Conservation (phyloP, 2,888 invertebrate species). For the Dicyrtoma fusca region DNA sequence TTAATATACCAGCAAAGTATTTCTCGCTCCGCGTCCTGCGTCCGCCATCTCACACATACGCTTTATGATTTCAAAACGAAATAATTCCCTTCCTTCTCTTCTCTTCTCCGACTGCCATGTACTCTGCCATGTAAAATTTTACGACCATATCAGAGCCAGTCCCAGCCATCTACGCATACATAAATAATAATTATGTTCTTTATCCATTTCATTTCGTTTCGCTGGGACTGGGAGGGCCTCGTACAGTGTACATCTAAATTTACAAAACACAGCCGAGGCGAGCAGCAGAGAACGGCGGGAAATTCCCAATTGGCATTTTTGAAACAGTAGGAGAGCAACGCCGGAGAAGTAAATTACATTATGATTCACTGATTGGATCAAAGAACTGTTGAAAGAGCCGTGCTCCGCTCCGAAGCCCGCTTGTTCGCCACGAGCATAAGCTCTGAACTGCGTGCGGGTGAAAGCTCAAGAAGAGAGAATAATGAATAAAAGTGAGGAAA, state of each 20-base stretch:
- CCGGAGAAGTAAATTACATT: conserved; percentile 23
- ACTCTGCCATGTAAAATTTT: no score
- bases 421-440: background rate
- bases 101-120: no score
- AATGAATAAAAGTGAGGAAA: background rate
- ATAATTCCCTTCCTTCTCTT: no score
- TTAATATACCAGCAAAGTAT: no score
- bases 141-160: background rate
- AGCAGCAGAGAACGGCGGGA: background rate
- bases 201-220: conserved; percentile 1
- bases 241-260: no score
- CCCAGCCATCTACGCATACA: background rate
- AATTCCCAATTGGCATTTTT: conserved; percentile 6
- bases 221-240: background rate
- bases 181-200: conserved; percentile 18
- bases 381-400: conserved; percentile 20
- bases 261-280: background rate
- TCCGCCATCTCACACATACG: no score
- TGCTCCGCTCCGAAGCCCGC: background rate
- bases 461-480: background rate
- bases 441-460: background rate
- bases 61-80: no score
- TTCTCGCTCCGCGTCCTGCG: no score
- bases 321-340: conserved; percentile 15
- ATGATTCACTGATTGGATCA: conserved; percentile 27